These are phyloP conservation scores for Patagioenas fasciata DNA, from an alignment of 2,113 vertebrate genomes.

Conservation along the genomic window DNA sequence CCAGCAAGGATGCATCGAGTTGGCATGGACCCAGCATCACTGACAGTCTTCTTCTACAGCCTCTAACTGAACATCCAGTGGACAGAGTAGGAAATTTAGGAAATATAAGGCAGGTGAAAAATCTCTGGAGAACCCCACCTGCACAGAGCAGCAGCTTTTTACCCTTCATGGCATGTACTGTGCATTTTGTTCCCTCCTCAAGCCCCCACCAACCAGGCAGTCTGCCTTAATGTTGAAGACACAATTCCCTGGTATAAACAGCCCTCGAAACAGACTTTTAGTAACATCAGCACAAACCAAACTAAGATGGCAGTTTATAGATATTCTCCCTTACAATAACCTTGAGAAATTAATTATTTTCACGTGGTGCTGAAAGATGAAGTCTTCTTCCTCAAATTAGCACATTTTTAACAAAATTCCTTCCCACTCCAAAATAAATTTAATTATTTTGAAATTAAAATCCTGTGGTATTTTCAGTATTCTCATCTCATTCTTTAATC, in stretches of 20 bases:
- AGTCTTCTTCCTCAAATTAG: not conserved
- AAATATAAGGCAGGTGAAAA: not conserved
- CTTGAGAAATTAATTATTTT: not conserved
- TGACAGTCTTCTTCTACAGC: not conserved
- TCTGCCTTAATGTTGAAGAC: not conserved
- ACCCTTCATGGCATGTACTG: accelerated
- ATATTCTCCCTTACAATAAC: not conserved
- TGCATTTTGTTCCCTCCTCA: not conserved
- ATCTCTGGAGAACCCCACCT: not conserved
- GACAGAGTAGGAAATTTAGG: not conserved
- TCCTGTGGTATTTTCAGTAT: not conserved
- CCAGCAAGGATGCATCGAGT: not conserved
- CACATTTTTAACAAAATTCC: not conserved
- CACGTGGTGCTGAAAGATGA: not conserved
- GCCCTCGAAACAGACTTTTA: not conserved
- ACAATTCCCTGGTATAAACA: not conserved
- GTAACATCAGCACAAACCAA: not conserved
- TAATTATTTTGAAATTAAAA: not conserved
- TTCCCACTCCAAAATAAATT: not conserved
- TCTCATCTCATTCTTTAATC: not conserved
- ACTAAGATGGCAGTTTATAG: not conserved
- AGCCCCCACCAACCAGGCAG: not conserved
- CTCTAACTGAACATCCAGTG: not conserved
- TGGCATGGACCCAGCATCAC: accelerated
- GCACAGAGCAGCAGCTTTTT: not conserved